phyloP scores from a whole-genome alignment of 1,140 invertebrate genomes.

The Eumaeus atala region DNA sequence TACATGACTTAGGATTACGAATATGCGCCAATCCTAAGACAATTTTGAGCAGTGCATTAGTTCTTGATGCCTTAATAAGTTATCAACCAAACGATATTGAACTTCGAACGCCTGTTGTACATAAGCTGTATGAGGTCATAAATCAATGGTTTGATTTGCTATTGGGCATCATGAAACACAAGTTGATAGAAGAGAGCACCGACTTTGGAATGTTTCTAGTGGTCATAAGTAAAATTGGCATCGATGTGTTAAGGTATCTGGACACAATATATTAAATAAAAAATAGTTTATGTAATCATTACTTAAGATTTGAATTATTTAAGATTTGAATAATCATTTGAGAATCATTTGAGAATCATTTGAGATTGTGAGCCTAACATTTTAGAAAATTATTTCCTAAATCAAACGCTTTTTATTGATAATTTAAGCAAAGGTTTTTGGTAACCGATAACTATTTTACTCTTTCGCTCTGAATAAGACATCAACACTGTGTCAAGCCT shows the following conservation, averaged over 20 bases:
- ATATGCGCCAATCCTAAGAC: constrained; percentile 31
- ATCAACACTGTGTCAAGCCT: no score
- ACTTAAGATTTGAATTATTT: no score
- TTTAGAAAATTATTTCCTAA: no score
- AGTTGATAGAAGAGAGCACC: constrained; percentile 32
- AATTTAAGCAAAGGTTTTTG: no score
- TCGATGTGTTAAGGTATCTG: constrained; percentile 45
- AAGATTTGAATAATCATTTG: no score
- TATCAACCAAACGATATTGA: constrained; percentile 46
- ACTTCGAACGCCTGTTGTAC: constrained; percentile 33
- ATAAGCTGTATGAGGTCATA: constrained; percentile 35
- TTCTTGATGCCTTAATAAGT: constrained; percentile 48
- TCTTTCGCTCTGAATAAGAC: no score
- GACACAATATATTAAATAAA: no score
- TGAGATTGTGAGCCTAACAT: no score
- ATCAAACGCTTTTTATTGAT: no score
- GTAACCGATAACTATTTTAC: no score
- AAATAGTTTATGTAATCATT: no score
- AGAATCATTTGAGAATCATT: no score
- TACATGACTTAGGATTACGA: constrained; percentile 32
- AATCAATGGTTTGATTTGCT: constrained; percentile 49
- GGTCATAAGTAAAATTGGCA: constrained; percentile 43
- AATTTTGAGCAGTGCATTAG: constrained; percentile 46
- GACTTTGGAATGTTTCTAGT: constrained; percentile 43
- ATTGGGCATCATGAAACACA: constrained; percentile 37